Evolutionary conservation across 1,140 invertebrate genomes (phyloP).

Genomic region (Liolophura sinensis): DNA sequence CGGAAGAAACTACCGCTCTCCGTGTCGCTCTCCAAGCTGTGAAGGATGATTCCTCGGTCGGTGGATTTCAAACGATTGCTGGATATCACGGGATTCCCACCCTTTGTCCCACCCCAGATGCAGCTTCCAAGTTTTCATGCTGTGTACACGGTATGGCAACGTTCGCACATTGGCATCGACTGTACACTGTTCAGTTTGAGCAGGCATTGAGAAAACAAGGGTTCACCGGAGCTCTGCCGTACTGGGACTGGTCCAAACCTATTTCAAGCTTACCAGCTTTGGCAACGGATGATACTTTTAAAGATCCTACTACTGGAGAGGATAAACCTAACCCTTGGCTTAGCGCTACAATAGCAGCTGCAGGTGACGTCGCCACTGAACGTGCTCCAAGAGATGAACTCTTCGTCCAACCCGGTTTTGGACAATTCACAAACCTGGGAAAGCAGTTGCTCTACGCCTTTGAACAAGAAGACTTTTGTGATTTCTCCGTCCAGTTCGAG

Average conservation of each 20-base stretch:
- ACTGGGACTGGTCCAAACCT: constrained; percentile 8
- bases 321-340: constrained; percentile 4
- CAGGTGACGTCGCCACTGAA: neutral
- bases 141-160: constrained; percentile 22
- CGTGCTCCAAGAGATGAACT: neutral
- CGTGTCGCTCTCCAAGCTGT: constrained; percentile 14
- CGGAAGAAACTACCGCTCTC: constrained; percentile 12
- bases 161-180: constrained; percentile 30
- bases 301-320: neutral
- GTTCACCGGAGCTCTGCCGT: constrained; percentile 6
- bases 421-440: neutral
- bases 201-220: constrained; percentile 14
- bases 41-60: constrained; percentile 13
- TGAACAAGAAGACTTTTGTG: constrained; percentile 9
- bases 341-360: constrained; percentile 4
- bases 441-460: constrained; percentile 12
- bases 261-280: neutral
- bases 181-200: constrained; percentile 21
- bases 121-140: constrained; percentile 16
- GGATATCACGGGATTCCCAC: constrained; percentile 15
- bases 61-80: constrained; percentile 14
- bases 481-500: constrained; percentile 26
- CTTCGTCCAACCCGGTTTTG: neutral
- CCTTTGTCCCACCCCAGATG: constrained; percentile 15
- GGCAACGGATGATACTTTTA: neutral